Evolutionary conservation across 2,797 vertebrate species (phyloP), one percentile per base, ranked within the genome.

Genomic region (Vireo griseus): DNA sequence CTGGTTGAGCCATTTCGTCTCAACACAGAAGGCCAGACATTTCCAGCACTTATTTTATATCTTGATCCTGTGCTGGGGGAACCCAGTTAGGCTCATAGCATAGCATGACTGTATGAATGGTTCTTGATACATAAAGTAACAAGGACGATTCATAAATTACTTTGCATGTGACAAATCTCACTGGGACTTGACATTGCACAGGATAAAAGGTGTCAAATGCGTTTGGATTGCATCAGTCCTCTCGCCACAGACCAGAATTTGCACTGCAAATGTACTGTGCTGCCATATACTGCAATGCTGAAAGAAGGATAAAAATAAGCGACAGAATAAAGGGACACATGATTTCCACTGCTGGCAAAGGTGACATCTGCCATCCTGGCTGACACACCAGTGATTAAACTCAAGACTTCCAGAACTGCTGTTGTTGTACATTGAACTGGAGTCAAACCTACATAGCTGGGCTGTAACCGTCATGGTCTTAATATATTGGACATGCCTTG

Each of bases 71-170:
- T 91, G 37, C 79, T 81, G 8, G n/a, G 39, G 72, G 66, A 94
- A 39, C 74, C 76, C 89, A 82, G 79, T 78, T 93, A 93, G 90
- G 89, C 80, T 96, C 78, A 55, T 52, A 90, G 69, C 5, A 2
- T 47, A 88, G 65, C 81, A 63, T 95, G 93, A 95, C 93, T 94
- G 79, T 94, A 69, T 80, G 89, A 93, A 94, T 79, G 77, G 68
- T 92, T 91, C 95, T 96, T 85, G 84, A 73, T 63, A 89, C 25
- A 63, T 82, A 51, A 94, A 96, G 94, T 79, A 90, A 87, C 59
- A 95, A 90, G 65, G 66, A 96, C 63, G 31, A 96, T 77, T 96
- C 88, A 96, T 67, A 73, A 97, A 97, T 96, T 95, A 95, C 83
- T 95, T 92, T 69, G 58, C 86, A 94, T 86, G 82, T 95, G 78